Evolutionary conservation across 2,113 vertebrate species (phyloP).

Genomic region (Protobothrops mucrosquamatus): DNA sequence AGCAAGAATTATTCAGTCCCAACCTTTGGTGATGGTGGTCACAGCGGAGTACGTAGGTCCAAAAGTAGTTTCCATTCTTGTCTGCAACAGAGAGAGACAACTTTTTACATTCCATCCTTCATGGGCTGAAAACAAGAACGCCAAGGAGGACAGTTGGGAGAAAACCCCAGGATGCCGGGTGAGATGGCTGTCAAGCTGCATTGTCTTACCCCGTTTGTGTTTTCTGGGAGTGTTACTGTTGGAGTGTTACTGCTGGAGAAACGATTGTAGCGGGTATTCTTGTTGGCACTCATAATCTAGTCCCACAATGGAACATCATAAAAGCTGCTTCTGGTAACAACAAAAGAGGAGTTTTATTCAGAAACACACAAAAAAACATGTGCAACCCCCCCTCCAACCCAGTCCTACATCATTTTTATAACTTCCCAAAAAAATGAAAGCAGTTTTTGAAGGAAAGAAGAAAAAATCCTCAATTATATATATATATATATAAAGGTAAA

Average conservation of each 20-base stretch:
- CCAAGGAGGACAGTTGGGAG: too few species aligned
- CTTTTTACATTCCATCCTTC: background rate
- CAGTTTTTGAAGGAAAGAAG: background rate
- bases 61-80: slow-evolving; percentile 94
- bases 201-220: slow-evolving; percentile 72
- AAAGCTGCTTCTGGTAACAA: slow-evolving; percentile 58
- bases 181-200: background rate
- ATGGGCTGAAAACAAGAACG: too few species aligned
- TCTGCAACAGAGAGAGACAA: slow-evolving; percentile 64
- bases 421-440: background rate
- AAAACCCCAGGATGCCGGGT: background rate
- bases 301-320: slow-evolving; percentile 55
- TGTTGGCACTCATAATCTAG: slow-evolving; percentile 83
- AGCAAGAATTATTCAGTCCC: background rate
- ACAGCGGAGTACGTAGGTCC: slow-evolving; percentile 87
- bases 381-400: background rate
- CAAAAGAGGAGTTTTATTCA: background rate
- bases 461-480: background rate
- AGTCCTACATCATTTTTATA: background rate
- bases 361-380: background rate
- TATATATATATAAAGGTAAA: too few species aligned
- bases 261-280: slow-evolving; percentile 72
- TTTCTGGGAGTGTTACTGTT: slow-evolving; percentile 68
- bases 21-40: slow-evolving; percentile 89
- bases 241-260: slow-evolving; percentile 70